Conservation (phyloP, 2,797 vertebrate genomes). For the Yasuhikotakia modesta region DNA sequence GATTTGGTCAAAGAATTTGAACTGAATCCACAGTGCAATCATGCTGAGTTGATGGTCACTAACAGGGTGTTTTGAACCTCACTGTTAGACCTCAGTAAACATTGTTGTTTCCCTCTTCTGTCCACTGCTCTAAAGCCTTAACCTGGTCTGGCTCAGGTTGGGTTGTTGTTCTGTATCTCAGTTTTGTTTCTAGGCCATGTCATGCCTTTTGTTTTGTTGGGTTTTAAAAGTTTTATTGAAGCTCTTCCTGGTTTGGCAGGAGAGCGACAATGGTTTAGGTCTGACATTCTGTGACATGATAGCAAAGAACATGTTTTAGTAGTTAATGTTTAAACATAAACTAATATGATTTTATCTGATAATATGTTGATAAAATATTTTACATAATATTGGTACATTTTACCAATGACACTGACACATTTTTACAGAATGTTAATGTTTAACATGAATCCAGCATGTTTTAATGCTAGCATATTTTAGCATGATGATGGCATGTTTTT, state of each 20-base stretch:
- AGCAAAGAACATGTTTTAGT: slow-evolving; percentile 65
- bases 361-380: too few species aligned
- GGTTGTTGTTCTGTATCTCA: slow-evolving; percentile 11
- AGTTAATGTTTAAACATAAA: slow-evolving; percentile 3
- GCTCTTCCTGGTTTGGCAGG: slow-evolving; percentile 31
- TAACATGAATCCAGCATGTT: too few species aligned
- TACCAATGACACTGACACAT: too few species aligned
- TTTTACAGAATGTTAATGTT: too few species aligned
- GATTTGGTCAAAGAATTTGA: not conserved
- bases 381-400: too few species aligned
- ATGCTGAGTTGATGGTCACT: slow-evolving; percentile 19
- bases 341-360: too few species aligned
- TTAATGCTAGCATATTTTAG: too few species aligned
- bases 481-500: too few species aligned
- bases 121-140: slow-evolving; percentile 4
- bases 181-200: not conserved
- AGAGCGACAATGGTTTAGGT: slow-evolving; percentile 61
- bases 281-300: too few species aligned
- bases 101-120: slow-evolving; percentile 4
- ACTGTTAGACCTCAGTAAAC: slow-evolving; percentile 20
- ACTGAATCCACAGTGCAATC: slow-evolving; percentile 2
- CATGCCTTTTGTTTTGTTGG: slow-evolving; percentile 26
- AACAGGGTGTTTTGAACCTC: slow-evolving; percentile 1
- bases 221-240: slow-evolving; percentile 11
- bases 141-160: slow-evolving; percentile 23